A percentile compares a stretch with the other conserved stretches of the same genome.
Conservation (phyloP, 2,113 vertebrate species). For the Triplophysa dalaica region DNA sequence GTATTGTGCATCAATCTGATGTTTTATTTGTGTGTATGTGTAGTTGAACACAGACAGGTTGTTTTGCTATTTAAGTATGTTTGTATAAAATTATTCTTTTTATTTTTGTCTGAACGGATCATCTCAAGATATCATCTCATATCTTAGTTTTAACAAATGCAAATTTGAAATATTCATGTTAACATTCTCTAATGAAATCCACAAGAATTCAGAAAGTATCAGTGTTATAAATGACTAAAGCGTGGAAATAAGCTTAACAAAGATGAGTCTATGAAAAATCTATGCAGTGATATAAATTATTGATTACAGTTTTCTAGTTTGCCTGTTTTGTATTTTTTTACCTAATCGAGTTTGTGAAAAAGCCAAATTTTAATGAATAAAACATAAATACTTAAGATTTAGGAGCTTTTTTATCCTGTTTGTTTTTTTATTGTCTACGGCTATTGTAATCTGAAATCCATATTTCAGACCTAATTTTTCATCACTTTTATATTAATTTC, state of each 20-base stretch:
- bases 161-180: conserved; percentile 16
- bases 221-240: neutral
- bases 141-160: neutral
- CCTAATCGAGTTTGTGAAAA: neutral
- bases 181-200: neutral
- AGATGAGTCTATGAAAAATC: neutral
- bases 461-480: too few relatives aligned
- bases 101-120: neutral
- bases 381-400: neutral
- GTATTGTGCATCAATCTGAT: too few relatives aligned
- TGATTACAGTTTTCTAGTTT: neutral
- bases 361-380: neutral
- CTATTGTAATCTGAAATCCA: too few relatives aligned
- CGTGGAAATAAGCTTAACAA: neutral
- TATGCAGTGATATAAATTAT: neutral
- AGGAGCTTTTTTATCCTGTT: too few relatives aligned
- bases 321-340: neutral
- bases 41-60: neutral
- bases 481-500: too few relatives aligned
- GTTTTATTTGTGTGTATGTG: neutral
- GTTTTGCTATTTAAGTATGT: neutral
- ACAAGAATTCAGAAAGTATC: neutral
- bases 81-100: neutral
- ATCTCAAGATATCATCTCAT: neutral
- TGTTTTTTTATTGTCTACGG: too few relatives aligned